phyloP scores from a whole-genome alignment of 2,797 vertebrate genomes.

The Neopelma chrysocephalum region DNA sequence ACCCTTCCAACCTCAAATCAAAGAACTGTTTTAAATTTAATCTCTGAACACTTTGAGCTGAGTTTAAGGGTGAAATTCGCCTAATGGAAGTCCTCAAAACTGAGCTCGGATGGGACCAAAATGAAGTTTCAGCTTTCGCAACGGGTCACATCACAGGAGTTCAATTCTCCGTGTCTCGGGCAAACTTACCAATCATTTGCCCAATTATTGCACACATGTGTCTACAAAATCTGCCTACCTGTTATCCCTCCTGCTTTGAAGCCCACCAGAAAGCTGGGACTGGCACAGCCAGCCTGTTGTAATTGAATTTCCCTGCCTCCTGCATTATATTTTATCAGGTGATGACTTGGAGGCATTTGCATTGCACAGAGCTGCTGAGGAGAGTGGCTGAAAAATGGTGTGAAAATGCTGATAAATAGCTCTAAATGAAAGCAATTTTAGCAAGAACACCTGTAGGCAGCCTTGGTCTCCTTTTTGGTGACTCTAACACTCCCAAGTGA shows the following conservation, averaged over 20 bases:
- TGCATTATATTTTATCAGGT: not conserved
- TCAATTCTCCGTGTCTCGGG: not conserved
- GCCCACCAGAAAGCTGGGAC: not conserved
- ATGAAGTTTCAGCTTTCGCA: not conserved
- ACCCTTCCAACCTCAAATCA: not conserved
- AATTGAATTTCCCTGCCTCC: slow-evolving; percentile 26
- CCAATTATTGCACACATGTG: not conserved
- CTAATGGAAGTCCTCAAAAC: not conserved
- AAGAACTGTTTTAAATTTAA: not conserved
- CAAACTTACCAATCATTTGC: not conserved
- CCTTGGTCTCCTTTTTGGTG: slow-evolving; percentile 32
- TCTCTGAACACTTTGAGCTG: not conserved
- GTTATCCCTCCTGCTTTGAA: not conserved
- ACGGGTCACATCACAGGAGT: not conserved
- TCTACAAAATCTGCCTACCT: not conserved
- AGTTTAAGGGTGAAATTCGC: slow-evolving; percentile 16
- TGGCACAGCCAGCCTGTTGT: not conserved
- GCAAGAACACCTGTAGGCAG: slow-evolving; percentile 51
- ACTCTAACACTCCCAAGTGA: slow-evolving; percentile 21
- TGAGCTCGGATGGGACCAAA: not conserved
- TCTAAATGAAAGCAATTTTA: slow-evolving; percentile 75
- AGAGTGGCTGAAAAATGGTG: slow-evolving; percentile 41
- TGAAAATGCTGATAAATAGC: slow-evolving; percentile 74
- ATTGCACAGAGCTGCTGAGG: slow-evolving; percentile 39
- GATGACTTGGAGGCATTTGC: slow-evolving; percentile 64